Base-by-base conservation (phyloP, 2,888 invertebrate species). In the Tinea semifulvella region DNA sequence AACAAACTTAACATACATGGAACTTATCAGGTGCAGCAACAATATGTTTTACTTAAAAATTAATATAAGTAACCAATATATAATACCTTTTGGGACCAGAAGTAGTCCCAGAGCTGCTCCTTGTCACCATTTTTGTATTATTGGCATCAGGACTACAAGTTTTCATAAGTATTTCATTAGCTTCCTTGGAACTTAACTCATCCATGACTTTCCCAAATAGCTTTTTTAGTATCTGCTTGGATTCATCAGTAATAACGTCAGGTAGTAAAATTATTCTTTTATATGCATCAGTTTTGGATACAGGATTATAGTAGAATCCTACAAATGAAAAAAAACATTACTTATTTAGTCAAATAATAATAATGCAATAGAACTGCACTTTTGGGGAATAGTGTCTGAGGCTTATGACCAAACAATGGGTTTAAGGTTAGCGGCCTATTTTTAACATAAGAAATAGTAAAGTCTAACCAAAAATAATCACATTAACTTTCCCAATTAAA, bases 131-230 rank as follows among this genome's bases (percentile, higher is more conserved):
- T 60, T 70, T 79, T 39, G 69, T 52, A 31, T 65, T 63, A 62
- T 62, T 74, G n/a, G n/a, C n/a, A n/a, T n/a, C n/a, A 2, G 31
- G 13, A 56, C 65, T 75, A 52, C 90, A 89, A 17, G 92, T 89
- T 54, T 88, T 85, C 3, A 92, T 85, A 49, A 94, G 76, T 51
- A 94, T 88, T 53, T 91, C 90, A 66, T 93, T 92, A 1, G 94
- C 94, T 74, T 93, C 91, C 51, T 85, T 84, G 19, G 85, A 71
- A 49, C 79, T 88, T 42, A 95, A 75, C 63, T 94, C 93, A 54
- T 88, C 88, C 55, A 90, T 71, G 14, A 85, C 72, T 57, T 75
- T 77, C 31, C 72, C 72, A 67, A 88, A 92, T 52, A 91, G 82
- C 6, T 73, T 64, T 61, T 88, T 88, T 39, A 94, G 76, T 45